These are phyloP conservation scores for Lepidocyrtinus sp. DNA, from an alignment of 2,888 invertebrate species.

Conservation along the genomic window DNA sequence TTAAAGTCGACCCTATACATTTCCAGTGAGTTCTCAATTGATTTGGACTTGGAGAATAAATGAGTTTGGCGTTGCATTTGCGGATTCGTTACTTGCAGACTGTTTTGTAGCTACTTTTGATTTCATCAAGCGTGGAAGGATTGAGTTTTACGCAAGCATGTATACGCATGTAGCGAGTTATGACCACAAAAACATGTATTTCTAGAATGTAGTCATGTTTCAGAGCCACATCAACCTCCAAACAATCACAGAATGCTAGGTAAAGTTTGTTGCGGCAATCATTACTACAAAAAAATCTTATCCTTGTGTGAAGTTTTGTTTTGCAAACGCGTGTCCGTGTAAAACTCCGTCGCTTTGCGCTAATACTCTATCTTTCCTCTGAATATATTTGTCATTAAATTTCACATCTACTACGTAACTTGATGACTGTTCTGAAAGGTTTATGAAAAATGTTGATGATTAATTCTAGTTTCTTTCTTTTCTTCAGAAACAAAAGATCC, in stretches of 20 bases:
- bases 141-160: conserved; percentile 33
- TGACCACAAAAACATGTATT: conserved; percentile 1
- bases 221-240: neutral
- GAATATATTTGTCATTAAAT: too few relatives aligned
- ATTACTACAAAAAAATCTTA: too few relatives aligned
- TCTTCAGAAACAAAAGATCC: conserved; percentile 74
- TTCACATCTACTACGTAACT: too few relatives aligned
- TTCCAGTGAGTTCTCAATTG: conserved; percentile 46
- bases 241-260: conserved; percentile 43
- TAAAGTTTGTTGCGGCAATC: conserved; percentile 21
- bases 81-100: neutral
- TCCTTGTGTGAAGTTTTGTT: neutral
- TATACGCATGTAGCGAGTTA: neutral
- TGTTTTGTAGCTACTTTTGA: neutral
- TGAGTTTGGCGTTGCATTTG: neutral
- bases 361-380: too few relatives aligned
- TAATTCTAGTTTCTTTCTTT: too few relatives aligned
- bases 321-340: neutral
- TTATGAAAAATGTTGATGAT: too few relatives aligned
- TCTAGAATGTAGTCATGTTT: neutral
- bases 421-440: too few relatives aligned
- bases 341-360: neutral
- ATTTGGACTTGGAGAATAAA: neutral
- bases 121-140: conserved; percentile 5
- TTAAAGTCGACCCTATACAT: conserved; percentile 85